Evolutionary conservation across 1,140 invertebrate species (phyloP), one percentile per base, ranked within the genome.

Genomic region (Odontomachus brunneus): DNA sequence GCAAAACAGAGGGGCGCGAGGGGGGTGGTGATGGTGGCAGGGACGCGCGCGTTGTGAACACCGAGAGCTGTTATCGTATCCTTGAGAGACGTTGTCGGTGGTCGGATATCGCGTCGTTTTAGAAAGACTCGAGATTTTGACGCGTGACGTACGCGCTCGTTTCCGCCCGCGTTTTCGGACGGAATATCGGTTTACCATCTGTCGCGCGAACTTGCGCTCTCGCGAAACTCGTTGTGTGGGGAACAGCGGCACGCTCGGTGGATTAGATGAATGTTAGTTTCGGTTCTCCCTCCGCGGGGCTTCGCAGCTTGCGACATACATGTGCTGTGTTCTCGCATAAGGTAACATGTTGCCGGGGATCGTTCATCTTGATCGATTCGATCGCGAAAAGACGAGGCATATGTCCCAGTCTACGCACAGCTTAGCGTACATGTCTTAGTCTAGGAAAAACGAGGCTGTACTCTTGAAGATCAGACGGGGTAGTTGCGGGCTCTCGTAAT

Each of bases 101-200:
- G 57, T 59, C 51, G 65, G 51, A 71, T 26, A 80, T 14, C 53
- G 24, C 26, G 75, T 48, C 51, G 38, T 29, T 80, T 57, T 71
- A 44, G 9, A 57, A 33, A 69, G 65, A 59, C 11, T 14, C 22
- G 75, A 57, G 75, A 69, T 78, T 69, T 69, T 78, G 65, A 78
- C 48, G 29, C 59, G 48, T 19, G 60, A 67, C 49, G 38, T 7
- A 67, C 29, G 2, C 2, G 55, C 17, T 44, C 33, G n/a, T 67
- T 53, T 38, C 44, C 49, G 66, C 62, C 11, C 24, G 11, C 12
- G 17, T 66, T 67, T 67, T 78, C 48, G 38, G 15, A 33, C 17
- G 33, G 19, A 67, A 19, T 76, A 78, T 78, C 29, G 29, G 55
- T 33, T 66, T 53, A 66, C 48, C 59, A 65, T 74, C 38, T 38